phyloP scores from a whole-genome alignment of 2,113 vertebrate species.

The Anas platyrhynchos region DNA sequence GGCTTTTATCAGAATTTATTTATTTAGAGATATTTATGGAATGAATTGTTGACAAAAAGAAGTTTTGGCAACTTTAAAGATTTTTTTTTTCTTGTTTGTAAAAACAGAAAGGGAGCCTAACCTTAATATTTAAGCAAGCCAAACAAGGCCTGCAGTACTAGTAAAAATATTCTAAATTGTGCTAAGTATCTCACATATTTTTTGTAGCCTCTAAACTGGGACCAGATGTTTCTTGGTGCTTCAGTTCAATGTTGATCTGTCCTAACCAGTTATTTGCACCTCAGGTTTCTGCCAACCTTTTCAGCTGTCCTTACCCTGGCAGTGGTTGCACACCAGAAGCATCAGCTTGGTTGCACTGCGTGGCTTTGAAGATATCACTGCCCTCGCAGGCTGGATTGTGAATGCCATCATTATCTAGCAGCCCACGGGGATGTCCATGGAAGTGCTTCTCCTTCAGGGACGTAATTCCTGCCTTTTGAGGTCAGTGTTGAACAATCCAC shows the following conservation, averaged over 20 bases:
- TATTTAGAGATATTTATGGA: conserved; percentile 26
- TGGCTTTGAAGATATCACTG: conserved; percentile 80
- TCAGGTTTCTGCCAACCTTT: conserved; percentile 76
- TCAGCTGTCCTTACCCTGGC: conserved; percentile 85
- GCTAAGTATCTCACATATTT: background rate
- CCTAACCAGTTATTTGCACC: conserved; percentile 82
- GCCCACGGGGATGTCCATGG: conserved; percentile 67
- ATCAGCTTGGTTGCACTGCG: conserved; percentile 83
- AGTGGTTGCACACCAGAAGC: conserved; percentile 90
- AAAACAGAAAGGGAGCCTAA: conserved; percentile 18
- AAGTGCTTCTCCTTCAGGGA: background rate
- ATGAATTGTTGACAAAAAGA: background rate
- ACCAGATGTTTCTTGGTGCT: conserved; percentile 16
- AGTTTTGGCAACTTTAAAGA: conserved; percentile 29
- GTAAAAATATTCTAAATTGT: background rate
- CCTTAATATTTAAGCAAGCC: background rate
- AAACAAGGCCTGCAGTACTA: background rate
- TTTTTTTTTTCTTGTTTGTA: background rate
- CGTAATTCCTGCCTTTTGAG: conserved; percentile 82
- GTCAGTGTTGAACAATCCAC: conserved; percentile 71
- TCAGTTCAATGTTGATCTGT: conserved; percentile 75
- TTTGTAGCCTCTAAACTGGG: background rate
- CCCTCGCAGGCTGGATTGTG: conserved; percentile 83
- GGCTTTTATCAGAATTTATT: background rate
- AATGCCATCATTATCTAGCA: conserved; percentile 86